A percentile compares a stretch with the other conserved stretches of the same genome.
Evolutionary conservation across 2,888 invertebrate genomes (phyloP).

Genomic region (Xestoiulus laeticollis): DNA sequence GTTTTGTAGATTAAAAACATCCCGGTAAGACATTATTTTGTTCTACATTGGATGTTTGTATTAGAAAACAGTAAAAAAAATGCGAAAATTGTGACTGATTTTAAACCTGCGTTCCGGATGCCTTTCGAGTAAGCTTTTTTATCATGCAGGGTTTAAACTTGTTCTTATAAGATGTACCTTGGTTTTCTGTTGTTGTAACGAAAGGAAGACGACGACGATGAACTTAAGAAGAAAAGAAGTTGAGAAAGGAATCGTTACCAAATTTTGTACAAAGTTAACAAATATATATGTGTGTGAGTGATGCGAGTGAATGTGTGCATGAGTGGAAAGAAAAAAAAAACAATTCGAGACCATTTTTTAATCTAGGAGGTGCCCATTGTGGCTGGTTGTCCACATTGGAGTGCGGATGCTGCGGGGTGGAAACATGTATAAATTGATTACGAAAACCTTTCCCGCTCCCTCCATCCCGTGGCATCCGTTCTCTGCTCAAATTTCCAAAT

Average conservation of each 20-base stretch:
- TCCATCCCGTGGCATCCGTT: not conserved
- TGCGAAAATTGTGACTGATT: not conserved
- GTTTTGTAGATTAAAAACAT: not conserved
- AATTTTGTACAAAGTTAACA: slow-evolving; percentile 43
- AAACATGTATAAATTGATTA: not conserved
- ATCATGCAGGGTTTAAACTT: slow-evolving; percentile 38
- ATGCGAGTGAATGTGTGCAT: slow-evolving; percentile 21
- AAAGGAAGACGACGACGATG: slow-evolving; percentile 28
- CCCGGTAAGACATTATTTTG: not conserved
- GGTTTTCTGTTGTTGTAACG: slow-evolving; percentile 43
- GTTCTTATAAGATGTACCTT: slow-evolving; percentile 35
- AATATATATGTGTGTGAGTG: slow-evolving; percentile 32
- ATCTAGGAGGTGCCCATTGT: not conserved
- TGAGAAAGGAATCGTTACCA: slow-evolving; percentile 36
- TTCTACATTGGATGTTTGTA: too few relatives aligned
- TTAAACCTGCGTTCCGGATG: not conserved
- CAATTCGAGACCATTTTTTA: not conserved
- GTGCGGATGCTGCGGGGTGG: not conserved
- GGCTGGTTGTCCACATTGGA: not conserved
- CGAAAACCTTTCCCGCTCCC: not conserved
- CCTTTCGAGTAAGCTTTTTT: not conserved
- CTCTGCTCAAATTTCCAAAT: not conserved
- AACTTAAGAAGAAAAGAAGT: slow-evolving; percentile 41
- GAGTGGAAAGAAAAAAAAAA: slow-evolving; percentile 11
- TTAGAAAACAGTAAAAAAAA: not conserved